phyloP scores from a whole-genome alignment of 2,888 invertebrate genomes.

The Candidula unifasciata region DNA sequence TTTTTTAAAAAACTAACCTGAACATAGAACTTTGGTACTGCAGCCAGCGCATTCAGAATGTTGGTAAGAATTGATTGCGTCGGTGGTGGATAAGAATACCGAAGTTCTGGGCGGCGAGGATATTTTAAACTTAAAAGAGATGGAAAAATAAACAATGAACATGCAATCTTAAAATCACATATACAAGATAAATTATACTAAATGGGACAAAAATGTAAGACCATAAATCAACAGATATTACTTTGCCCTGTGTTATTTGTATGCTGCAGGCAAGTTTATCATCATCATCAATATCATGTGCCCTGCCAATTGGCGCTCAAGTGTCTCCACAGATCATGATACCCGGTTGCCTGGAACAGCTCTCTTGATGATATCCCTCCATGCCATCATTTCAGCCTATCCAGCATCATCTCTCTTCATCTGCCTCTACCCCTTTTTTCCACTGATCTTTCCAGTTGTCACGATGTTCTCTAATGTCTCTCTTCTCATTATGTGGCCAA shows the following conservation, averaged over 20 bases:
- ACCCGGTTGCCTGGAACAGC: no score
- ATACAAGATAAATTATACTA: background rate
- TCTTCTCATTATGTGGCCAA: no score
- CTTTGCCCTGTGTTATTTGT: background rate
- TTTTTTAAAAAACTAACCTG: slow-evolving; percentile 76
- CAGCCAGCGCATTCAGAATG: slow-evolving; percentile 86
- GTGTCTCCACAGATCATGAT: no score
- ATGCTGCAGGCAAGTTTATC: no score
- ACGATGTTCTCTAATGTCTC: no score
- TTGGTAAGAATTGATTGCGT: slow-evolving; percentile 86
- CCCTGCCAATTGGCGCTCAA: no score
- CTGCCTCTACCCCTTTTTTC: no score
- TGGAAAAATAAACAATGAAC: background rate
- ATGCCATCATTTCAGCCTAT: no score
- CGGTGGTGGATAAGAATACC: slow-evolving; percentile 89
- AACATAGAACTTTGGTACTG: slow-evolving; percentile 89
- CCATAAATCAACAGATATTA: background rate
- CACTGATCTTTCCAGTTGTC: no score
- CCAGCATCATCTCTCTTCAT: no score
- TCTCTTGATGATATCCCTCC: no score
- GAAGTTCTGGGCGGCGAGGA: slow-evolving; percentile 74
- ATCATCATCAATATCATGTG: no score
- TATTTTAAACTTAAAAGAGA: slow-evolving; percentile 65
- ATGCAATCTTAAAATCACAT: background rate
- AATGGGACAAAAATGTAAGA: background rate